Evolutionary conservation across 2,113 vertebrate genomes (phyloP), one percentile per base, ranked within the genome.

Genomic region (Rhea americana): DNA sequence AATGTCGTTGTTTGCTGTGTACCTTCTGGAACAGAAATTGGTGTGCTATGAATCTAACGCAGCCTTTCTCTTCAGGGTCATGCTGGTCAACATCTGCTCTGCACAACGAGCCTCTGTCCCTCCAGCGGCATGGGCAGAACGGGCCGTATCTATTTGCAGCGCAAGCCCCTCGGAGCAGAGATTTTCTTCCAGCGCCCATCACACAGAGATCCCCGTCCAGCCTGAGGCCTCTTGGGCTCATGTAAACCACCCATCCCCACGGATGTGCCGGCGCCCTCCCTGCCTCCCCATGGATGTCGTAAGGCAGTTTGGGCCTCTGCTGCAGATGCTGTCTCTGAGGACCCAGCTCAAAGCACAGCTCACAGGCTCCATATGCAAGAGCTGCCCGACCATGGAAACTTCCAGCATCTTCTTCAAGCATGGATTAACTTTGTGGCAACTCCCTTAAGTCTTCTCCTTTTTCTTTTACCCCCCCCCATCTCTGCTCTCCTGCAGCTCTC

Each of bases 161-260:
- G 1, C 30, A 35, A 70, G 13, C 11, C 10, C 45, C 37, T 63
- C 62, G 62, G 39, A 80, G 50, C 53, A 61, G 47, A 43, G 25
- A 14, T 35, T 89, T 26, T 24, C 25, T 58, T 72, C 2, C 30
- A 24, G 45, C 37, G 41, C 63, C 62, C 37, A 37, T 28, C 68
- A 39, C 24, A 30, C 11, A 30, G 41, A 77, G 0, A 0, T 37
- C 80, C 14, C 50, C 5, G 1, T 7, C 43, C 21, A n/a, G 5
- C 20, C 18, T 20, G 47, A 87, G 39, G 19, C 39, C 11, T 37
- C 59, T 51, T 9, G 53, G 19, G 65, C 51, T 10, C 48, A 26
- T 16, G 75, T 32, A 65, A 53, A n/a, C 1, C 7, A 24, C 56
- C 41, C 14, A 32, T 4, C 10, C 20, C 7, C 20, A 5, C 1